Evolutionary conservation across 2,113 vertebrate genomes (phyloP).

Genomic region (Callipepla squamata): DNA sequence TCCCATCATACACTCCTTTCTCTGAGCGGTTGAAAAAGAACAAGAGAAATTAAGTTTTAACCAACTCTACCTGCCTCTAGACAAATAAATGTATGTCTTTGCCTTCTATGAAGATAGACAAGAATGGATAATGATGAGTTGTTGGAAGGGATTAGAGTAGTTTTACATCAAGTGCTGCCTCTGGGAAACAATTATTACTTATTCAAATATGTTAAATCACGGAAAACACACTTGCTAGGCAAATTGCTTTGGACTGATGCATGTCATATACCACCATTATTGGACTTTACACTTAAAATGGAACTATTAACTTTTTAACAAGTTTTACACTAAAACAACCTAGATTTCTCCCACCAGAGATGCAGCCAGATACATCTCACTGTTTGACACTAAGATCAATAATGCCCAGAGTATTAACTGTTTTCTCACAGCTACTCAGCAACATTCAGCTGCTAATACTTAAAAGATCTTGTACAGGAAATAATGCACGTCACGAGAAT

Average conservation of each 20-base stretch:
- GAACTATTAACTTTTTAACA: background rate
- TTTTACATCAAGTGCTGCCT: constrained; percentile 15
- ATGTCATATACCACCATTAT: background rate
- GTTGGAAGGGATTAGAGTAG: background rate
- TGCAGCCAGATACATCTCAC: background rate
- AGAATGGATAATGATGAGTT: constrained; percentile 28
- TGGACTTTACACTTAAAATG: background rate
- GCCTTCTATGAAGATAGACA: constrained; percentile 52
- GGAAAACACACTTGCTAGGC: background rate
- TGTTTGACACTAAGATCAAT: background rate
- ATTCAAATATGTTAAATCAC: background rate
- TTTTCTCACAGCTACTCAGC: constrained; percentile 24
- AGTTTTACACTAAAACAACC: background rate
- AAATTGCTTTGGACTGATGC: background rate
- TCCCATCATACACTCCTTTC: constrained; percentile 73
- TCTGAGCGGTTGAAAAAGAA: constrained; percentile 74
- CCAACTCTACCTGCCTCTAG: constrained; percentile 60
- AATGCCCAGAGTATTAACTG: background rate
- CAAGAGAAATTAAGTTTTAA: constrained; percentile 72
- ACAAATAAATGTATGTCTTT: constrained; percentile 61
- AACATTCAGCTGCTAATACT: background rate
- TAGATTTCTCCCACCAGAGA: background rate
- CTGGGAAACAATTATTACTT: constrained; percentile 36
- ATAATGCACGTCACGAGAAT: background rate
- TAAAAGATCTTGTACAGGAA: background rate